Percentiles rank a stretch among this genome's conserved stretches.
Evolutionary conservation across 2,888 invertebrate species (phyloP).

Genomic region (Trichopria drosophilae): DNA sequence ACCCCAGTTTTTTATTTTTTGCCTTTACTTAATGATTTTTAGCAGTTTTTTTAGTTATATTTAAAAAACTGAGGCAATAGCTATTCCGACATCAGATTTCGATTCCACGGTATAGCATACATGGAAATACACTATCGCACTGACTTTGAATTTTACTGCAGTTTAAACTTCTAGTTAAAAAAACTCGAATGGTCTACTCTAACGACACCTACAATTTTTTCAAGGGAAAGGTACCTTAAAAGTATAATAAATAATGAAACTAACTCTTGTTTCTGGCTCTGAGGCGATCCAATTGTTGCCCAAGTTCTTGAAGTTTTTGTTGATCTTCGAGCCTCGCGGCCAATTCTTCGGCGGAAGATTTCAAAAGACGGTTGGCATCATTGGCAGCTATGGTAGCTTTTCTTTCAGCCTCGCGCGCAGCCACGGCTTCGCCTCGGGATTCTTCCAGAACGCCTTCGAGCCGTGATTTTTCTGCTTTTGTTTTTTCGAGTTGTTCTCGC

Average conservation of each 20-base stretch:
- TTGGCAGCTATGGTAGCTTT: slow-evolving; percentile 58
- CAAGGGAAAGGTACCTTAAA: too few relatives aligned
- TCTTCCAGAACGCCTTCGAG: slow-evolving; percentile 63
- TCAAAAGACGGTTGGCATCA: slow-evolving; percentile 50
- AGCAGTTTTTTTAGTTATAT: too few relatives aligned
- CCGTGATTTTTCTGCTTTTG: slow-evolving; percentile 63
- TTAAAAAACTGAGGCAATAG: too few relatives aligned
- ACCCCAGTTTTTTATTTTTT: too few relatives aligned
- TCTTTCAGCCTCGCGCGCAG: slow-evolving; percentile 65
- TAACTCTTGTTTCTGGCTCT: slow-evolving; percentile 76
- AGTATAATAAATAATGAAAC: slow-evolving; percentile 36
- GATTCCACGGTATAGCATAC: too few relatives aligned
- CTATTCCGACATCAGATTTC: too few relatives aligned
- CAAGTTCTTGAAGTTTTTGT: slow-evolving; percentile 74
- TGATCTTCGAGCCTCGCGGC: slow-evolving; percentile 70
- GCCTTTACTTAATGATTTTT: too few relatives aligned
- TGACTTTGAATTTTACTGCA: too few relatives aligned
- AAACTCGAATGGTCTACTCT: too few relatives aligned
- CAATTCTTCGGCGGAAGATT: slow-evolving; percentile 62
- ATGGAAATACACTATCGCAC: too few relatives aligned
- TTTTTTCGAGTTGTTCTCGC: slow-evolving; percentile 67
- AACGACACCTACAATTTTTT: too few relatives aligned
- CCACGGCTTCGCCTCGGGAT: slow-evolving; percentile 60
- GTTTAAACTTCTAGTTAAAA: too few relatives aligned
- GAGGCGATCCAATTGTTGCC: slow-evolving; percentile 72